Evolutionary conservation across 2,113 vertebrate species (phyloP).

Genomic region (Strigops habroptila): DNA sequence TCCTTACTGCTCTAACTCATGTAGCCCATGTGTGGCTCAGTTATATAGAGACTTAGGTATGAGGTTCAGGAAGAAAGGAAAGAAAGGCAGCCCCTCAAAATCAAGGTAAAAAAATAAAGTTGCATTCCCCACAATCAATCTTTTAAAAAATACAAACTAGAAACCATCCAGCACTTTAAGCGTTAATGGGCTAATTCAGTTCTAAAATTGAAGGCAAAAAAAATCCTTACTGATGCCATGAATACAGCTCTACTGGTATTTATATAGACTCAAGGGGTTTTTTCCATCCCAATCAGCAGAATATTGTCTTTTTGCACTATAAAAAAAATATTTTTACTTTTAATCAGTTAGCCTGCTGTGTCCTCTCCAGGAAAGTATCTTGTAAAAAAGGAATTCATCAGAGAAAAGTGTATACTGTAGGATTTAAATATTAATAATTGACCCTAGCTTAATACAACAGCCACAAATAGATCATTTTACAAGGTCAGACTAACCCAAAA

Average conservation of each 20-base stretch:
- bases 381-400: background rate
- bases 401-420: background rate
- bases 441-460: background rate
- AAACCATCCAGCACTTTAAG: background rate
- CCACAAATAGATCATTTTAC: slow-evolving; percentile 27
- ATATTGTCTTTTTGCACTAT: background rate
- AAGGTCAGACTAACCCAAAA: slow-evolving; percentile 30
- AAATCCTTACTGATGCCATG: background rate
- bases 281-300: background rate
- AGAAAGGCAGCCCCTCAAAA: background rate
- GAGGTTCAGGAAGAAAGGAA: background rate
- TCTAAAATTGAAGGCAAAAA: background rate
- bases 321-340: background rate
- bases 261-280: background rate
- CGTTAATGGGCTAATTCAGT: background rate
- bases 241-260: background rate
- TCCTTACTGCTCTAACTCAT: background rate
- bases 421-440: background rate
- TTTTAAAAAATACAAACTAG: background rate
- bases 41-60: background rate
- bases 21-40: background rate
- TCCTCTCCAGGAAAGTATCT: background rate
- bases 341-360: background rate
- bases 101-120: background rate
- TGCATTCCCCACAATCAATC: background rate